These are phyloP conservation scores for Trachelus stipa DNA, from an alignment of 2,888 invertebrate species.

Conservation along the genomic window DNA sequence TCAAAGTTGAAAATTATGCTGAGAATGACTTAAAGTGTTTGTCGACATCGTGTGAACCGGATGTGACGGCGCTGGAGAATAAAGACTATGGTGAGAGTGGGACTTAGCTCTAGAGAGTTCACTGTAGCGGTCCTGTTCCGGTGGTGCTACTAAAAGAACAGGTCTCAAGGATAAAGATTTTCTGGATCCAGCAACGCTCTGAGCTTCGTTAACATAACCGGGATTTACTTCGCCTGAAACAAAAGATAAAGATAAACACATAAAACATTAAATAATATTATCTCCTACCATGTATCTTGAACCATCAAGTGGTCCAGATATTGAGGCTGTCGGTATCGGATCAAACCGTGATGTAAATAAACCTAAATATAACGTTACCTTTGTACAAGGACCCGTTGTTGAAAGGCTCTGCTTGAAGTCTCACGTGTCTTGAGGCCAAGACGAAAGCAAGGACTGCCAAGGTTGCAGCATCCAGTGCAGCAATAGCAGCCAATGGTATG, in stretches of 20 bases:
- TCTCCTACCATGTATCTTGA: background rate
- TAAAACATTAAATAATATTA: background rate
- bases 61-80: conserved; percentile 60
- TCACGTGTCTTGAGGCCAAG: conserved; percentile 88
- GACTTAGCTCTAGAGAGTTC: conserved; percentile 63
- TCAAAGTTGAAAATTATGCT: conserved; percentile 62
- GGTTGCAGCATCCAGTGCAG: conserved; percentile 86
- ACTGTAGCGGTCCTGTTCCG: conserved; percentile 66
- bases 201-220: conserved; percentile 87
- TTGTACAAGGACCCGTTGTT: conserved; percentile 77
- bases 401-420: conserved; percentile 82
- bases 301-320: background rate
- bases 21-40: conserved; percentile 62
- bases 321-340: background rate
- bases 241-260: conserved; percentile 6
- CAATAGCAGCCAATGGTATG: conserved; percentile 91
- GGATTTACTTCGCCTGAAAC: conserved; percentile 87
- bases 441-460: conserved; percentile 93
- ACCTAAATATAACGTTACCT: conserved; percentile 63
- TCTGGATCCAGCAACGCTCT: conserved; percentile 85
- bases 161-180: conserved; percentile 90
- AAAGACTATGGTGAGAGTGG: conserved; percentile 64
- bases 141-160: conserved; percentile 83
- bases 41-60: conserved; percentile 62
- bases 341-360: background rate